A percentile compares a stretch with the other conserved stretches of the same genome.
Evolutionary conservation across 2,888 invertebrate genomes (phyloP).

Genomic region (Chorisops tibialis): DNA sequence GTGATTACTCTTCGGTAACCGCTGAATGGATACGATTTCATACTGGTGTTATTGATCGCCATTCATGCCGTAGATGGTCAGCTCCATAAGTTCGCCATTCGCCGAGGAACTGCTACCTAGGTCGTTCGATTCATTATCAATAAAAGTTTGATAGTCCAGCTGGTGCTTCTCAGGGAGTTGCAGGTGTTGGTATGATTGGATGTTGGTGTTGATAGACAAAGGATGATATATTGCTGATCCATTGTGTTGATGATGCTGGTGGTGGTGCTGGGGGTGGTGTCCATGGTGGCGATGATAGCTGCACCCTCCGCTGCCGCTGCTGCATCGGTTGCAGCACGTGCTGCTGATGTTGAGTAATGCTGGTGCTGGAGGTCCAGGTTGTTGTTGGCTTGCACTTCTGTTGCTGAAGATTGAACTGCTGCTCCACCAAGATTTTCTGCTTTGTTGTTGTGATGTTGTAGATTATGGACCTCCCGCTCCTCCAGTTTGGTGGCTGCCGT

Average conservation of each 20-base stretch:
- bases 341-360: slow-evolving; percentile 34
- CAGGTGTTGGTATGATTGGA: slow-evolving; percentile 53
- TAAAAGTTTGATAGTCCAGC: slow-evolving; percentile 73
- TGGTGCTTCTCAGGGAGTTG: slow-evolving; percentile 61
- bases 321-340: slow-evolving; percentile 26
- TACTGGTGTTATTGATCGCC: neutral
- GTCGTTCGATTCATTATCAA: slow-evolving; percentile 62
- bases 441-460: slow-evolving; percentile 47
- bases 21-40: slow-evolving; percentile 32
- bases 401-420: slow-evolving; percentile 35
- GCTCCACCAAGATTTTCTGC: slow-evolving; percentile 38
- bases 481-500: slow-evolving; percentile 54
- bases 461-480: slow-evolving; percentile 45
- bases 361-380: slow-evolving; percentile 54
- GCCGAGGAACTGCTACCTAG: slow-evolving; percentile 11
- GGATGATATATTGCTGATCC: slow-evolving; percentile 49
- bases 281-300: slow-evolving; percentile 42
- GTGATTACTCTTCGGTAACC: slow-evolving; percentile 37
- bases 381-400: slow-evolving; percentile 43
- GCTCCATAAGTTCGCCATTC: neutral
- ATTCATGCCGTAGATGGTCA: slow-evolving; percentile 5
- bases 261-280: slow-evolving; percentile 41
- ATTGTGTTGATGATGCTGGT: slow-evolving; percentile 43
- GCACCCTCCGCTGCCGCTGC: slow-evolving; percentile 33
- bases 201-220: slow-evolving; percentile 50